Evolutionary conservation across 1,140 invertebrate species (phyloP), one percentile per base, ranked within the genome.

Genomic region (Bombus turneri): DNA sequence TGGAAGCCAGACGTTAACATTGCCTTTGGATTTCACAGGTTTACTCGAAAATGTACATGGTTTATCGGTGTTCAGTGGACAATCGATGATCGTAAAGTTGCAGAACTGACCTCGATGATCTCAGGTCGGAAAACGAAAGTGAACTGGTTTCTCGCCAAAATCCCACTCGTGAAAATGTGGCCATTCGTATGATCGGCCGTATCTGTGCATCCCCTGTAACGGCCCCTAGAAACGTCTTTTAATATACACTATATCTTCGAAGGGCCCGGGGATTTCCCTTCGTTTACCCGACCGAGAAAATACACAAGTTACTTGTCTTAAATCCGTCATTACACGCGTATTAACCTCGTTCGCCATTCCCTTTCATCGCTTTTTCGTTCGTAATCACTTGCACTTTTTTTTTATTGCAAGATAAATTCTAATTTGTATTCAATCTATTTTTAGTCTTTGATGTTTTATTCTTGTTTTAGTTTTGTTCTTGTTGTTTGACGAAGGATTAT

Each of bases 191-290:
- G 95, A 95, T 95, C 94, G 94, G 93, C 90, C 91, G 91, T 91
- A 91, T 88, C 92, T 83, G 84, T 91, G 89, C 90, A 92, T 85
- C 90, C 91, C 90, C 81, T 78, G 77, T 87, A 93, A 90, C 90
- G 81, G 57, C 79, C 73, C 82, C 85, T 90, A 91, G 92, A 95
- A 94, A 95, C 92, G 93, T 95, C 95, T 94, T 95, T 95, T 95
- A 95, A 95, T 95, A 95, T 94, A 95, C 94, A 95, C 92, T 95
- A 95, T 94, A 95, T 95, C 94, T 95, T 91, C 91, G 90, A 92
- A 87, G 91, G 91, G 88, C 86, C 88, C 43, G 47, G 81, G 90
- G 91, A 93, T 93, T 93, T 92, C 83, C 86, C 82, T 88, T 80
- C 75, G 78, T 72, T 75, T 47, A 68, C 57, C 53, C 64, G 39